Percentiles rank a stretch among this genome's conserved stretches.
Conservation (phyloP, 2,797 vertebrate species). For the Danio jaintianensis region DNA sequence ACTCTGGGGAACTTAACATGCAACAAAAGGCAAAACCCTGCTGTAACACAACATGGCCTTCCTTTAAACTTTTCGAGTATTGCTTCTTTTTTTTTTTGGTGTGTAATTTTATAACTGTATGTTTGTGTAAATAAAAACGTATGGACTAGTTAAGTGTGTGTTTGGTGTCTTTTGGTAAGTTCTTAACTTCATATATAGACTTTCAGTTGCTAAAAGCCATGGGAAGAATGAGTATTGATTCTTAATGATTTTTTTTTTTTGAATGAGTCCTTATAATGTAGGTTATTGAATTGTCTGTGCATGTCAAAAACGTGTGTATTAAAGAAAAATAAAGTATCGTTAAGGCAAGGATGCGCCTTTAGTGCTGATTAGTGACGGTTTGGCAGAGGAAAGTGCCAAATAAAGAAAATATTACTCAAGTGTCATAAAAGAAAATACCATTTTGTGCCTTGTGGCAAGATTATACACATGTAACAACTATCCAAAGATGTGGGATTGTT, state of each 20-base stretch:
- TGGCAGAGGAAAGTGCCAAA: neutral
- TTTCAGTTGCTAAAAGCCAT: conserved; percentile 30
- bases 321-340: neutral
- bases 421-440: conserved; percentile 20
- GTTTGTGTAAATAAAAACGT: conserved; percentile 12
- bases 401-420: conserved; percentile 13
- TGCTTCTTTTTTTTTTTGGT: conserved; percentile 7
- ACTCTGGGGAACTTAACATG: neutral
- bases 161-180: conserved; percentile 17
- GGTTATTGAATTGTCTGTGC: conserved; percentile 26
- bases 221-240: neutral
- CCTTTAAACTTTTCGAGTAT: neutral
- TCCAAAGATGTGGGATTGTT: conserved; percentile 37
- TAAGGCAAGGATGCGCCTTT: neutral
- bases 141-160: neutral
- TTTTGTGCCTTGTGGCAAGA: conserved; percentile 23
- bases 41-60: conserved; percentile 12
- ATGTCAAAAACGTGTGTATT: conserved; percentile 11
- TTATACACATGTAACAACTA: conserved; percentile 1
- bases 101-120: neutral
- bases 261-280: neutral
- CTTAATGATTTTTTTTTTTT: neutral
- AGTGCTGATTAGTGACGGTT: neutral
- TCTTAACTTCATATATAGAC: neutral
- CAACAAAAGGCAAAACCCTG: neutral